These are phyloP conservation scores for zebrafish (Danio rerio) DNA, from an alignment of 2,113 vertebrate genomes.

Conservation along the genomic window GRCz12tu NC_133189.1:48668501-48669000, in stretches of 20 bases:
- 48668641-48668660: slow-evolving; percentile 52
- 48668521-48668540: background rate
- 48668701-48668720: slow-evolving; percentile 62
- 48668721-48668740: slow-evolving; percentile 63
- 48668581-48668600: slow-evolving; percentile 51
- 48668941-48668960: too few species aligned
- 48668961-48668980: too few species aligned
- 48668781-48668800: too few species aligned
- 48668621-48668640: slow-evolving; percentile 38
- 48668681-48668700: slow-evolving; percentile 67
- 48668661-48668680: slow-evolving; percentile 33
- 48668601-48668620: slow-evolving; percentile 49
- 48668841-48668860: too few species aligned
- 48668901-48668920: too few species aligned
- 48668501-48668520: background rate
- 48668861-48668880: too few species aligned
- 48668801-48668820: too few species aligned
- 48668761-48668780: too few species aligned
- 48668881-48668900: too few species aligned
- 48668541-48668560: slow-evolving; percentile 35
- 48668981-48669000: too few species aligned
- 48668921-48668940: too few species aligned
- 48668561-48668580: slow-evolving; percentile 26
- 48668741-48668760: background rate
- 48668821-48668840: too few species aligned